Evolutionary conservation across 2,888 invertebrate species (phyloP).

Genomic region (Eupeodes latifasciatus): DNA sequence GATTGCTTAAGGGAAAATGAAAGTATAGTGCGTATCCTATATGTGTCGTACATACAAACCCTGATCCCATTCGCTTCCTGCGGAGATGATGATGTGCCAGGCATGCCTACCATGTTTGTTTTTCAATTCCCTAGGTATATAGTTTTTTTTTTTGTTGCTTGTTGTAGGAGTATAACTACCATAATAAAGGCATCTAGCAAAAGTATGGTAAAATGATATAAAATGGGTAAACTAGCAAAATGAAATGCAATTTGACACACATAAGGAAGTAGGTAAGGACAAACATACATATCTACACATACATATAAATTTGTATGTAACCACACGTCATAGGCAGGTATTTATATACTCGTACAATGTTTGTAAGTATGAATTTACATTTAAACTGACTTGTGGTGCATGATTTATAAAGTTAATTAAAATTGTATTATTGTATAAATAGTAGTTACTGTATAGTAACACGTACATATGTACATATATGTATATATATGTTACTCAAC

Average conservation of each 20-base stretch:
- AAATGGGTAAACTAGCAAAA: constrained; percentile 40
- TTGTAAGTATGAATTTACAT: background rate
- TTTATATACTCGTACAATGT: background rate
- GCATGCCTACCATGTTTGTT: background rate
- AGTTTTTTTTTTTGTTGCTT: constrained; percentile 15
- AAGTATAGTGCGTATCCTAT: constrained; percentile 8
- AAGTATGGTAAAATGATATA: constrained; percentile 44
- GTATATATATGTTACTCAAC: constrained; percentile 3
- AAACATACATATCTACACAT: no score
- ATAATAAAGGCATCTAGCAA: constrained; percentile 28
- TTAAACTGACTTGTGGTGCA: constrained; percentile 49
- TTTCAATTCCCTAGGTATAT: constrained; percentile 16
- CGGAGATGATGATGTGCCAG: constrained; percentile 55
- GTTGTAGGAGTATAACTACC: background rate
- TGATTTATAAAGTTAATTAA: constrained; percentile 75
- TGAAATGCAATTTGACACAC: constrained; percentile 64
- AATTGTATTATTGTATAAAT: constrained; percentile 64
- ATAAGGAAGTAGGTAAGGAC: no score
- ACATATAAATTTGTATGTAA: no score
- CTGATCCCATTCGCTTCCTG: constrained; percentile 44
- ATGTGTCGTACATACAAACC: constrained; percentile 7
- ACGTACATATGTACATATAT: no score
- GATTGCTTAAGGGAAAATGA: background rate
- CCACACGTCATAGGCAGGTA: constrained; percentile 5
- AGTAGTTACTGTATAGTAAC: background rate